phyloP scores from a whole-genome alignment of 2,888 invertebrate genomes.

The Lacanobia wlatinum region DNA sequence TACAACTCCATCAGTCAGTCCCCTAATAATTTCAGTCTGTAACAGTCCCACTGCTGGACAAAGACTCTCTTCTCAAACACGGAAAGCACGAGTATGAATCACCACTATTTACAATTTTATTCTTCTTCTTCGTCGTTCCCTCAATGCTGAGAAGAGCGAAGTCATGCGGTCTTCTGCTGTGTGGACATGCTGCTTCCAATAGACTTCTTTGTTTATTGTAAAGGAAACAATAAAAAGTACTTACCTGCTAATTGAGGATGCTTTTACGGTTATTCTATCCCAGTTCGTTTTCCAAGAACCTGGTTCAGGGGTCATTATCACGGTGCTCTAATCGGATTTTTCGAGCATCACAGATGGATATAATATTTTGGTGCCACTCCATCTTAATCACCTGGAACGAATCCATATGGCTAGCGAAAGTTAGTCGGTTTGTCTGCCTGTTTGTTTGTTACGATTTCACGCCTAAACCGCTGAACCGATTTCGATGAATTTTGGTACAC shows the following conservation, averaged over 20 bases:
- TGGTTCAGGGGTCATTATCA: background rate
- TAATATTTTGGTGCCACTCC: background rate
- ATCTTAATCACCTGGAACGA: background rate
- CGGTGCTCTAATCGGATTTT: background rate
- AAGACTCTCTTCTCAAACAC: background rate
- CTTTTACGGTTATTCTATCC: background rate
- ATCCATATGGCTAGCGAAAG: background rate
- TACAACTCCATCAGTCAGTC: background rate
- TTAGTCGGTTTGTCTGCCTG: background rate
- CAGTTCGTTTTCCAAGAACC: background rate
- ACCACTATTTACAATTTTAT: background rate
- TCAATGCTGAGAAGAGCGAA: too few relatives aligned
- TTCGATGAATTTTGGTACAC: background rate
- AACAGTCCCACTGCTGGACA: background rate
- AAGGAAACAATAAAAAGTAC: too few relatives aligned
- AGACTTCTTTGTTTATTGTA: too few relatives aligned
- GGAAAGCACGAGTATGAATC: background rate
- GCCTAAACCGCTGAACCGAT: background rate
- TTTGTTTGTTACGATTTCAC: background rate
- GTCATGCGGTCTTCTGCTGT: too few relatives aligned
- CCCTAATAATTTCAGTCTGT: too few relatives aligned
- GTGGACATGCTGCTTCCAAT: too few relatives aligned
- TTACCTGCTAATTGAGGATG: too few relatives aligned
- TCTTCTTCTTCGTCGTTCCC: too few relatives aligned
- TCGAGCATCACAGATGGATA: background rate